Evolutionary conservation across 2,888 invertebrate genomes (phyloP).

Genomic region (Adela reaumurella): DNA sequence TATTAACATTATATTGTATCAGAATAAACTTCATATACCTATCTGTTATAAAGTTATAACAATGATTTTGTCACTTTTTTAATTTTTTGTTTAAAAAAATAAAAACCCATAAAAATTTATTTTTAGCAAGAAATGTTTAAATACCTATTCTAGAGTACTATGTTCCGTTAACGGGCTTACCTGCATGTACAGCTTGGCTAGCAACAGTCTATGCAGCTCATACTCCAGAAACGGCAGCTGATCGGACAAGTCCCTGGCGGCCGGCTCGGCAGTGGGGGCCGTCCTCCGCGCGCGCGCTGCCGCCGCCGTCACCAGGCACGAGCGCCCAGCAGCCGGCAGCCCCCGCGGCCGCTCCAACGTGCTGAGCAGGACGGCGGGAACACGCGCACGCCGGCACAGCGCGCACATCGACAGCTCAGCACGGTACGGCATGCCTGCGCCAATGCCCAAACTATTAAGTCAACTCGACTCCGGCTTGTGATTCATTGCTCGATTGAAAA

Average conservation of each 20-base stretch:
- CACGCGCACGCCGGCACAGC: slow-evolving; percentile 66
- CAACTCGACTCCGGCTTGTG: too few species aligned
- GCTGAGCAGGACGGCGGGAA: slow-evolving; percentile 87
- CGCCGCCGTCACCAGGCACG: slow-evolving; percentile 55
- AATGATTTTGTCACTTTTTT: too few species aligned
- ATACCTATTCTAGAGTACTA: too few species aligned
- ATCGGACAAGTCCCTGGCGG: slow-evolving; percentile 92
- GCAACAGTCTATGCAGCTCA: slow-evolving; percentile 85
- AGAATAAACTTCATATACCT: too few species aligned
- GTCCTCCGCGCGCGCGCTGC: slow-evolving; percentile 76
- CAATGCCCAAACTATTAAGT: too few species aligned
- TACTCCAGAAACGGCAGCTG: slow-evolving; percentile 94
- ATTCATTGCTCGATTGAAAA: too few species aligned
- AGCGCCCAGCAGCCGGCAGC: slow-evolving; percentile 66
- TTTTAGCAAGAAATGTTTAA: too few species aligned
- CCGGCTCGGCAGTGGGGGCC: slow-evolving; percentile 76
- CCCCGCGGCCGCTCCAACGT: slow-evolving; percentile 83
- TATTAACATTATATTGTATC: too few species aligned
- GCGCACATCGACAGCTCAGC: slow-evolving; percentile 35
- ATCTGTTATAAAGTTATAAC: too few species aligned
- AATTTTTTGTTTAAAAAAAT: too few species aligned
- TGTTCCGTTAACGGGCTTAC: too few species aligned
- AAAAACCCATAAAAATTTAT: too few species aligned
- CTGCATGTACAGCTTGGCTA: slow-evolving; percentile 85
- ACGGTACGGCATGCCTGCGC: slow-evolving; percentile 21